Evolutionary conservation across 2,888 invertebrate genomes (phyloP), one percentile per base, ranked within the genome.

Genomic region (Papilio demoleus): DNA sequence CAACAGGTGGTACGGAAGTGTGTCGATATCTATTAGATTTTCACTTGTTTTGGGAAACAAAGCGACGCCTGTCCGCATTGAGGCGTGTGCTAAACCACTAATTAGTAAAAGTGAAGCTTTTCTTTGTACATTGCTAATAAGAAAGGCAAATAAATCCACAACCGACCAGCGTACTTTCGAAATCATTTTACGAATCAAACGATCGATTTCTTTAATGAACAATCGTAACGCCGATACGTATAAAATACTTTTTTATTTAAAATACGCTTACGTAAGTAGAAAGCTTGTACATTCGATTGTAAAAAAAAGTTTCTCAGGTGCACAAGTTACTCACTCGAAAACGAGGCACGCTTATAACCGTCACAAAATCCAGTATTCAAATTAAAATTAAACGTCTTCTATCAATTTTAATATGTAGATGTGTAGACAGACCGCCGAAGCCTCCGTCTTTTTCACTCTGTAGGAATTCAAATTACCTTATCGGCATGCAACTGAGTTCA

Each of bases 91-190:
- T 74, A 76, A 76, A 77, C 72, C 80, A 79, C 81, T 90, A 92
- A 92, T 92, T 90, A 89, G 92, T 90, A 92, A 92, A 91, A 92
- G 90, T 90, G 82, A 84, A 82, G 84, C 82, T 88, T 86, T 88
- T 84, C 84, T 83, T 85, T 83, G 82, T 81, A 76, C 76, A 79
- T 67, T 63, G 77, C 74, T 80, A 82, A 86, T 85, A 83, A 79
- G 85, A 86, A 88, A 76, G 74, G 69, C 82, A 88, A 91, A 91
- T 85, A 89, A 81, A 84, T 73, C 77, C 85, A 81, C 81, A 79
- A 77, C 76, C 73, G 76, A 73, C 76, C 81, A 82, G 75, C 79
- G 78, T 73, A 75, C 71, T 75, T 69, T 77, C 80, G 86, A 84
- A 86, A 80, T 86, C 84, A 88, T 73, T 73, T 77, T 71, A 73